phyloP scores from a whole-genome alignment of 1,140 invertebrate species.

The Drosophila novamexicana region DNA sequence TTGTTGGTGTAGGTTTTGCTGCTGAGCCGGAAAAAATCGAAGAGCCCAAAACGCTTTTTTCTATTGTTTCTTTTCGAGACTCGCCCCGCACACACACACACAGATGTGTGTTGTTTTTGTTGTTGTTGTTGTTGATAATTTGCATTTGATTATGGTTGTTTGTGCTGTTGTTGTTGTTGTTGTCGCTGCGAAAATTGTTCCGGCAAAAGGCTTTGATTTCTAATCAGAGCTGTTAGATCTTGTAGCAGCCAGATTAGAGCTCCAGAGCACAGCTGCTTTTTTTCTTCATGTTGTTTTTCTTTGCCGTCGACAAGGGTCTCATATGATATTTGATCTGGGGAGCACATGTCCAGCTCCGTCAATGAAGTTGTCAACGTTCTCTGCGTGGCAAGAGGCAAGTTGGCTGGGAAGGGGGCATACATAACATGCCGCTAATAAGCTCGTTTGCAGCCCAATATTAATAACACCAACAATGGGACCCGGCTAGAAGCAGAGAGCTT shows the following conservation, averaged over 20 bases:
- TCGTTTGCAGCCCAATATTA: constrained; percentile 70
- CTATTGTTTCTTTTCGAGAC: constrained; percentile 58
- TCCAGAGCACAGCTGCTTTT: constrained; percentile 6
- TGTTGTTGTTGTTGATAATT: constrained; percentile 64
- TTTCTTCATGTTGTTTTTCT: constrained; percentile 12
- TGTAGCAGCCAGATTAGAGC: constrained; percentile 64
- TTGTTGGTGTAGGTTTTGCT: constrained; percentile 19
- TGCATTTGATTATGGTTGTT: constrained; percentile 75
- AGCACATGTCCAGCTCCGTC: constrained; percentile 9
- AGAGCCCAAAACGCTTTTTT: constrained; percentile 72
- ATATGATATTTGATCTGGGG: constrained; percentile 64
- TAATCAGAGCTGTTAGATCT: constrained; percentile 64
- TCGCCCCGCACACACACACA: constrained; percentile 48
- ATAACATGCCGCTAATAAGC: constrained; percentile 71
- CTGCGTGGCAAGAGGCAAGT: background rate
- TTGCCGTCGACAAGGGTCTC: constrained; percentile 57
- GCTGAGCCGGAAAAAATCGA: constrained; percentile 47
- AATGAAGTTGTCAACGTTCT: constrained; percentile 71
- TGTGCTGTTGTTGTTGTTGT: constrained; percentile 20
- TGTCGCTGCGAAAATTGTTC: constrained; percentile 71
- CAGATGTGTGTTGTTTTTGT: constrained; percentile 19
- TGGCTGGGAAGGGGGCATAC: background rate
- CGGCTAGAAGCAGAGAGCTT: constrained; percentile 8
- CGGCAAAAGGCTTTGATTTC: constrained; percentile 74
- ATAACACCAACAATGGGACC: constrained; percentile 63